Evolutionary conservation across 2,888 invertebrate genomes (phyloP).

Genomic region (Drosophila leonis): DNA sequence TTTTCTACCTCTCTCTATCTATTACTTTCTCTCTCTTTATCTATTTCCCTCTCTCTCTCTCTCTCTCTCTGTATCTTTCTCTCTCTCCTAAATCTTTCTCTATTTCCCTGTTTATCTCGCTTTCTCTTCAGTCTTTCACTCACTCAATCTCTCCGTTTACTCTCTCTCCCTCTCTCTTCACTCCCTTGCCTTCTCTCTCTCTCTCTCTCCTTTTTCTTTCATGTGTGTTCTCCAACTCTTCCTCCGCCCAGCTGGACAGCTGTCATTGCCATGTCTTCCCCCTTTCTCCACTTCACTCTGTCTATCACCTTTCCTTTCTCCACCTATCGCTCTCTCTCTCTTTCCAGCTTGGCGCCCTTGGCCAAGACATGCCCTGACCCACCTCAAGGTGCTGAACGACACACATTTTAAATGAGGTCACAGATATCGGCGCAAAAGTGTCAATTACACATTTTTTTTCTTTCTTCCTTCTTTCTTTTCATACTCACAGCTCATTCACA

Average conservation of each 20-base stretch:
- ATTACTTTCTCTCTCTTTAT: not conserved
- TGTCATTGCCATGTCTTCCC: not conserved
- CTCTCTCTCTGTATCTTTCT: not conserved
- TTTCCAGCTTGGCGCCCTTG: conserved; percentile 27
- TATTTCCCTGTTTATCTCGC: not conserved
- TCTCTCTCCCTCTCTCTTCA: not conserved
- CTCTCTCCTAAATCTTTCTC: not conserved
- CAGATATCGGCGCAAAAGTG: conserved; percentile 77
- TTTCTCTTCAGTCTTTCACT: not conserved
- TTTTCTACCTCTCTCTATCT: not conserved
- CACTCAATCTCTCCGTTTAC: not conserved
- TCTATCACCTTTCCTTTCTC: not conserved
- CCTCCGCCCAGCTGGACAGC: not conserved
- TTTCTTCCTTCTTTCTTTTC: conserved; percentile 23
- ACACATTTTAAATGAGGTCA: conserved; percentile 80
- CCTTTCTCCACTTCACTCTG: not conserved
- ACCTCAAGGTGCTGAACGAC: conserved; percentile 71
- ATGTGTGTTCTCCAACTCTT: not conserved
- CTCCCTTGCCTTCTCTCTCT: not conserved
- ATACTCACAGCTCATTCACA: conserved; percentile 13
- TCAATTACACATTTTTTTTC: conserved; percentile 76
- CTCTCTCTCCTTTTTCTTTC: not conserved
- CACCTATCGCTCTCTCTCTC: not conserved
- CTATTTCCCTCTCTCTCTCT: not conserved
- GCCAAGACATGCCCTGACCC: conserved; percentile 69